Base-by-base conservation (phyloP, 2,888 invertebrate genomes). In the Lordiphosa andalusiaca region DNA sequence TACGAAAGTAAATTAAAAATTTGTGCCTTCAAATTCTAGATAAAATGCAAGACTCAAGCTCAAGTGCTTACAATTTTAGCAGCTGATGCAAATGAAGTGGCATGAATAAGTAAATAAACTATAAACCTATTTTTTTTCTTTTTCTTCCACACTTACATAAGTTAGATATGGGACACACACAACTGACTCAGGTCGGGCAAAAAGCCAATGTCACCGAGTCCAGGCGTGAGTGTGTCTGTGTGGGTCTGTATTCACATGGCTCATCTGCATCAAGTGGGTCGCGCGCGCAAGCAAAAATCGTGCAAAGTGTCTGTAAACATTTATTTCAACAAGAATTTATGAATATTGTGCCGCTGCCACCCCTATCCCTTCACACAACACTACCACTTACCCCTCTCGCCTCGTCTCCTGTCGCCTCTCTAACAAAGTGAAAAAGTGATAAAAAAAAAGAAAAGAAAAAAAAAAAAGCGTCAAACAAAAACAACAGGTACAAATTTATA, bases 301-400 rank as follows among this genome's bases (percentile, higher is more conserved):
- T 73, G 67, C 63, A 67, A 73, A 73, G 58, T 71, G 73, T 73
- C 61, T 67, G 74, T 73, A 71, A 73, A 66, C 66, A 66, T 58
- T 65, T 65, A 65, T 65, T 57, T 65, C 48, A 65, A 50, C 33
- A 47, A 63, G 61, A 60, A 61, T 61, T 62, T 61, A 62, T 61
- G 53, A 62, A 61, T 53, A 61, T 62, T 62, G 52, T 41, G 35
- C 52, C 41, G 36, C 52, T 47, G 36, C 35, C 19, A 35, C 37
- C 7, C 23, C 23, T 23, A 19, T 19, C 19, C 19, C 19, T 2
- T 19, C 19, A 16, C 19, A n/a, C 19, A 19, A 1, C 19, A 19
- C 19, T 2, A 19, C 19, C 19, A 19, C 19, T 19, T 19, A 19
- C 19, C 3, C 3, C 19, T 19, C 3, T 19, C 7, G 16, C 3